Evolutionary conservation across 2,888 invertebrate species (phyloP).

Genomic region (Drosophila meridiana): DNA sequence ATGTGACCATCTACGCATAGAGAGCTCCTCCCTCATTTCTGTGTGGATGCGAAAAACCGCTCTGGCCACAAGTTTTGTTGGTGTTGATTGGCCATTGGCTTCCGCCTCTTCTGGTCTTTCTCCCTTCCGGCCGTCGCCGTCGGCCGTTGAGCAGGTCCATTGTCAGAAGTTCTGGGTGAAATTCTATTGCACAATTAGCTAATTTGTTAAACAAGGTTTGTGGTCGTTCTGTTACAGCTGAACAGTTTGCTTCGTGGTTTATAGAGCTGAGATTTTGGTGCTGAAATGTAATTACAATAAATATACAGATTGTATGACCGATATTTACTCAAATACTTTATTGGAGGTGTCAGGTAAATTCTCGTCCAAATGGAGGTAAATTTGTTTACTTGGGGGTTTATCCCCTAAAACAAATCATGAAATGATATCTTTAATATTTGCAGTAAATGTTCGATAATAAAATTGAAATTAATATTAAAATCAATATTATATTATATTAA

Average conservation of each 20-base stretch:
- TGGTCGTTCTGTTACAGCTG: neutral
- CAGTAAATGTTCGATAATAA: too few species aligned
- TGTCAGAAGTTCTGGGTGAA: conserved; percentile 31
- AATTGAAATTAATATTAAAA: too few species aligned
- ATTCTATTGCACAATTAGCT: conserved; percentile 45
- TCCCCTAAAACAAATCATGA: too few species aligned
- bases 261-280: conserved; percentile 23
- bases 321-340: conserved; percentile 15
- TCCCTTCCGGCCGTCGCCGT: neutral
- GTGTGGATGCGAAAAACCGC: conserved; percentile 26
- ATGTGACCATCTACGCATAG: conserved; percentile 13
- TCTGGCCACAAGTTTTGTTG: conserved; percentile 33
- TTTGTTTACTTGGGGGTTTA: too few species aligned
- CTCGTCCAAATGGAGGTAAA: too few species aligned
- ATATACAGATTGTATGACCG: conserved; percentile 8
- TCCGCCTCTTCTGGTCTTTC: neutral
- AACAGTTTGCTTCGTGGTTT: conserved; percentile 39
- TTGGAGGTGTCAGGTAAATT: neutral
- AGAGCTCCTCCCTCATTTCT: neutral
- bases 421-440: too few species aligned
- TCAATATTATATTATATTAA: too few species aligned
- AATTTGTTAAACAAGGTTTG: conserved; percentile 28
- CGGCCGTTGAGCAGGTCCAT: conserved; percentile 3
- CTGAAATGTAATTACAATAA: conserved; percentile 41
- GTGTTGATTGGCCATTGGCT: conserved; percentile 38